Evolutionary conservation across 2,888 invertebrate species (phyloP).

Genomic region (Listrodromus nycthemerus): DNA sequence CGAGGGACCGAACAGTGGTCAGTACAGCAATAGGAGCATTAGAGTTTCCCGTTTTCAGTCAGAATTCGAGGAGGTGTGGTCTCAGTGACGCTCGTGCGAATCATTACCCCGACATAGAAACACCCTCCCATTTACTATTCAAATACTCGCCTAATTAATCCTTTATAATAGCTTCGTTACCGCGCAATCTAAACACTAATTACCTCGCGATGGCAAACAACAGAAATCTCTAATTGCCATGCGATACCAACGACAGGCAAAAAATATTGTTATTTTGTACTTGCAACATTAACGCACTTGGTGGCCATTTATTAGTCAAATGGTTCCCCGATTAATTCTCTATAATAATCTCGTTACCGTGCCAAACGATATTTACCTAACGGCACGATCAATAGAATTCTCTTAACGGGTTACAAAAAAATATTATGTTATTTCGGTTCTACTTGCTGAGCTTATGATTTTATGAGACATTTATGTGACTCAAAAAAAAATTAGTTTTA

Average conservation of each 20-base stretch:
- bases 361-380: background rate
- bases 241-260: background rate
- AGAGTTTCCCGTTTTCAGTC: constrained; percentile 49
- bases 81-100: constrained; percentile 48
- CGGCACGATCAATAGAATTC: background rate
- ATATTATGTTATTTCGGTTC: too few relatives aligned
- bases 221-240: background rate
- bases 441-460: too few relatives aligned
- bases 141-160: constrained; percentile 46
- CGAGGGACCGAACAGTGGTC: constrained; percentile 20
- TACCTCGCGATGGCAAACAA: background rate
- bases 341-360: background rate
- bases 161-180: background rate
- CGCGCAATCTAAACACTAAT: background rate
- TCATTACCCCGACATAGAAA: constrained; percentile 41
- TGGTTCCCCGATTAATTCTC: constrained; percentile 42
- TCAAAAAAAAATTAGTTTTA: too few relatives aligned
- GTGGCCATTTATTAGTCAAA: constrained; percentile 33
- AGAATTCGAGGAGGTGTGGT: constrained; percentile 73
- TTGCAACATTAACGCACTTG: too few relatives aligned
- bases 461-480: too few relatives aligned
- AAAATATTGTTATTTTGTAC: background rate
- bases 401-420: background rate
- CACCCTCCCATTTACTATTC: constrained; percentile 58
- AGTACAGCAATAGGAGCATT: constrained; percentile 6